Base-by-base conservation (phyloP, 2,888 invertebrate genomes). In the Candidula unifasciata region DNA sequence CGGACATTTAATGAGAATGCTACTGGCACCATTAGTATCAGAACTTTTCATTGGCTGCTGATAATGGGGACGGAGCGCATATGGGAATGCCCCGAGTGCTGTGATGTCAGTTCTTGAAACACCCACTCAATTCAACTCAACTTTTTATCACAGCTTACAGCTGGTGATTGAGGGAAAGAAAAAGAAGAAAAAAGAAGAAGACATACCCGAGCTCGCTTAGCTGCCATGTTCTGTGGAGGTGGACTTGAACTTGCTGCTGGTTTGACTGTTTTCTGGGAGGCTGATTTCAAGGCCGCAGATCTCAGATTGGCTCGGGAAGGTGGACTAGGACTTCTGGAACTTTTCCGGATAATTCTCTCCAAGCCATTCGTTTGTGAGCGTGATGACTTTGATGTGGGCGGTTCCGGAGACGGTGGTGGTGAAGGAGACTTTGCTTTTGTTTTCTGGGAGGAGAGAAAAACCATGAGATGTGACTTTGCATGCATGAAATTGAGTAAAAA, bases 341-440 rank as follows among this genome's bases (percentile, higher is more conserved):
- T n/a, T 79, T 78, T 37, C 71, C 21, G 37, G 21, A 24, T 37
- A 44, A 27, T 66, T 33, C 76, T 80, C 24, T 68, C 54, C 54
- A 80, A 68, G n/a, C 57, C 69, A 60, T 24, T 30, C 2, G 54
- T 37, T 68, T 73, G 71, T 37, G 83, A 71, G 52, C 73, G 76
- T 35, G 85, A 60, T 3, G 85, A 68, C 73, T 69, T 80, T 3
- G 86, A 83, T 35, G 30, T 66, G 2, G 80, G 83, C 3, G 83
- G 66, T 52, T 83, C 84, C 0, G 85, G 83, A 8, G 86, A 80
- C 16, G 85, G 84, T 10, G 87, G 80, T 71, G 85, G 83, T 18
- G 86, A 77, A 8, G 85, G 86, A 60, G 83, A 81, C 35, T 35
- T 76, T 8, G 82, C 85, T 33, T 83, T 85, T 44, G 85, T 68